Evolutionary conservation across 2,113 vertebrate genomes (phyloP).

Genomic region (Anas platyrhynchos): DNA sequence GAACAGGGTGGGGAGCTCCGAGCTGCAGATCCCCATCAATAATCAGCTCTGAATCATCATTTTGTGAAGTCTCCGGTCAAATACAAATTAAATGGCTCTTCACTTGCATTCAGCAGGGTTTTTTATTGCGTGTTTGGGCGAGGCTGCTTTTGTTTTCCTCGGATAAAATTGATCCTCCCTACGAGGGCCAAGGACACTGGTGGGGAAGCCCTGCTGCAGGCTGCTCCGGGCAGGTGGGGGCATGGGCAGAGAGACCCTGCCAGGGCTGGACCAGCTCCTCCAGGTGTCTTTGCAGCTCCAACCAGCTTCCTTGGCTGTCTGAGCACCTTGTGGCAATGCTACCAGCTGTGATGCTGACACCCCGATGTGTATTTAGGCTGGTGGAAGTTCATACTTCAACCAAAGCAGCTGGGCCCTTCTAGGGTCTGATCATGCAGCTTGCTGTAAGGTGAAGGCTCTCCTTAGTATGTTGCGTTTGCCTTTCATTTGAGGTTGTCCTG

Average conservation of each 20-base stretch:
- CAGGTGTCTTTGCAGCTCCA: background rate
- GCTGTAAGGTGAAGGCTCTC: background rate
- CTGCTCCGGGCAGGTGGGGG: background rate
- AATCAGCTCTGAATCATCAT: background rate
- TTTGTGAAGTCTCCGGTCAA: background rate
- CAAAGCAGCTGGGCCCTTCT: fast-evolving
- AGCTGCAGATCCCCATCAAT: background rate
- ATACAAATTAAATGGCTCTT: background rate
- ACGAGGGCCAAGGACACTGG: background rate
- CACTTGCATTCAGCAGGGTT: background rate
- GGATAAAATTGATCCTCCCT: background rate
- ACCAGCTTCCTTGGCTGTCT: background rate
- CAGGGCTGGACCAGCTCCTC: background rate
- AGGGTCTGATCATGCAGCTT: fast-evolving
- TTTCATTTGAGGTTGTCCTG: background rate
- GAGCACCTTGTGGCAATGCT: fast-evolving
- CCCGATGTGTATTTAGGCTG: fast-evolving
- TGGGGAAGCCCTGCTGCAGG: background rate
- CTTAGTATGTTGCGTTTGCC: fast-evolving
- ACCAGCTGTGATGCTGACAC: fast-evolving
- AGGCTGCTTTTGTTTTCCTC: background rate
- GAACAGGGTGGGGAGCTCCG: background rate
- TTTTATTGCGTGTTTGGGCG: fast-evolving
- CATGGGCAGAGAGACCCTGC: fast-evolving
- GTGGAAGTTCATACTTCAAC: fast-evolving